Conservation (phyloP, 2,888 invertebrate species). For the Aquatica leii region DNA sequence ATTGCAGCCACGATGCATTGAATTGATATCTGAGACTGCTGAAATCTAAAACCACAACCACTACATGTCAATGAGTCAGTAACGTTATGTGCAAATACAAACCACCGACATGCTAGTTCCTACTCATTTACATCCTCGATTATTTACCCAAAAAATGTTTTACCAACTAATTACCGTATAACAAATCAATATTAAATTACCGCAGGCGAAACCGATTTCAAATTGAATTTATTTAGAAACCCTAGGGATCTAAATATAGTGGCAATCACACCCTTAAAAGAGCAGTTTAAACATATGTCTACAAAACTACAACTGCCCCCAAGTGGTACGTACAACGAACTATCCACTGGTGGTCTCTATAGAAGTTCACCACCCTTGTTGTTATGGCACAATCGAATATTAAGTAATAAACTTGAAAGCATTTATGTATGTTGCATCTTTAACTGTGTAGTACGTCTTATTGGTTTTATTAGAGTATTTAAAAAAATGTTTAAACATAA, state of each 20-base stretch:
- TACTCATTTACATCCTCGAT: conserved; percentile 8
- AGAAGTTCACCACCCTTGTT: conserved; percentile 21
- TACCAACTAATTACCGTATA: conserved; percentile 6
- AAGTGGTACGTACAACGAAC: too few relatives aligned
- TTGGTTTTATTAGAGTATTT: too few relatives aligned
- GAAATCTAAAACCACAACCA: conserved; percentile 29
- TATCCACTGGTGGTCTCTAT: conserved; percentile 26
- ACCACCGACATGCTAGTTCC: conserved; percentile 15
- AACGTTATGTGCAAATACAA: conserved; percentile 27
- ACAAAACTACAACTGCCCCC: conserved; percentile 19
- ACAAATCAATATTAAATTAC: conserved; percentile 13
- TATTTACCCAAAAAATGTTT: conserved; percentile 6
- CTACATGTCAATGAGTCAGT: conserved; percentile 32
- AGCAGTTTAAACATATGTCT: conserved; percentile 39
- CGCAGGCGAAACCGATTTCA: conserved; percentile 7
- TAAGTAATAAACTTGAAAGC: too few relatives aligned
- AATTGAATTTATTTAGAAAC: conserved; percentile 37
- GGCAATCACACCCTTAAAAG: conserved; percentile 35
- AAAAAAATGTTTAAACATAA: too few relatives aligned
- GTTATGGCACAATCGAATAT: too few relatives aligned
- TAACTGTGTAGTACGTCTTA: too few relatives aligned
- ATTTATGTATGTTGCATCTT: too few relatives aligned
- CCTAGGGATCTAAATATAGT: conserved; percentile 27
- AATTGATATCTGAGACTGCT: conserved; percentile 27
- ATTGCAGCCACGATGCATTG: conserved; percentile 2